Percentiles rank a stretch among this genome's conserved stretches.
Evolutionary conservation across 1,140 invertebrate genomes (phyloP).

Genomic region (Heliothis subflexa): DNA sequence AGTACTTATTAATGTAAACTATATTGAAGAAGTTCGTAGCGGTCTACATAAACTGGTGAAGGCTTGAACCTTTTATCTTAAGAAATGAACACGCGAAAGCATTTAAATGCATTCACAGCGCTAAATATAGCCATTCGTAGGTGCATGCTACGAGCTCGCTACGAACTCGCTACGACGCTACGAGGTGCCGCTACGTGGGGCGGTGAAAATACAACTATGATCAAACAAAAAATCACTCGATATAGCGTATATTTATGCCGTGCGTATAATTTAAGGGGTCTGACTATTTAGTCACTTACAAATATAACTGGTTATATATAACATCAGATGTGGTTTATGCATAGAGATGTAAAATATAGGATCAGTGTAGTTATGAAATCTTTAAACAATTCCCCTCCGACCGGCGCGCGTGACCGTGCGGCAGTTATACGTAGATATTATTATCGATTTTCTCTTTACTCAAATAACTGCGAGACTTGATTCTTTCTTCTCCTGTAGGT

Average conservation of each 20-base stretch:
- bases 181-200: not conserved
- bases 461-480: slow-evolving; percentile 26
- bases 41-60: slow-evolving; percentile 2
- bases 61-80: slow-evolving; percentile 9
- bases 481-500: not conserved
- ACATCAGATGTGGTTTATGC: not conserved
- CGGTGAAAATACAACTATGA: slow-evolving; percentile 12
- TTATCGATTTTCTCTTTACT: slow-evolving; percentile 46
- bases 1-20: not conserved
- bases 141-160: slow-evolving; percentile 48
- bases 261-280: too few relatives aligned
- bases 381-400: slow-evolving; percentile 6
- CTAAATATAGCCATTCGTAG: slow-evolving; percentile 43
- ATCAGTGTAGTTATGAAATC: slow-evolving; percentile 9
- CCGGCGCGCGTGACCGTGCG: slow-evolving; percentile 13
- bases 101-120: slow-evolving; percentile 25
- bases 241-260: too few relatives aligned
- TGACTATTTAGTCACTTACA: too few relatives aligned
- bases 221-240: too few relatives aligned
- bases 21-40: slow-evolving; percentile 10
- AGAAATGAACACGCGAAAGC: slow-evolving; percentile 34
- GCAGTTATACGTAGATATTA: slow-evolving; percentile 28
- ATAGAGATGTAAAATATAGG: slow-evolving; percentile 5
- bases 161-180: slow-evolving; percentile 43
- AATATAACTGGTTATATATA: not conserved